A percentile compares a stretch with the other conserved stretches of the same genome.
Conservation (phyloP, 2,113 vertebrate species). For the Laterallus jamaicensis region DNA sequence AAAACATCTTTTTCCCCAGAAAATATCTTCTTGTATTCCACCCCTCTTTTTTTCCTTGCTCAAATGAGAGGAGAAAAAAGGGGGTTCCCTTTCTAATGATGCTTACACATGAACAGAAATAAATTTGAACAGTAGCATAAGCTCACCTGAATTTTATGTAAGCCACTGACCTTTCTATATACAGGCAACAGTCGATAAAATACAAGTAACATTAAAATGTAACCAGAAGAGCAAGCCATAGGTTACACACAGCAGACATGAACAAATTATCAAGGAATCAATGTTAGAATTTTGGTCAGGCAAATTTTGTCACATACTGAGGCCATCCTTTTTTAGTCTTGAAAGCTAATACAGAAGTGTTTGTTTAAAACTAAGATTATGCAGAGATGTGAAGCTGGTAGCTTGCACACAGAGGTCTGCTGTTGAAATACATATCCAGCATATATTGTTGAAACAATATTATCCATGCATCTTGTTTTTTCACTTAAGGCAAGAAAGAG, state of each 20-base stretch:
- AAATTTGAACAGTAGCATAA: neutral
- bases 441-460: neutral
- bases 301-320: neutral
- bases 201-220: neutral
- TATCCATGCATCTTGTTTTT: neutral
- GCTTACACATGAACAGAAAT: neutral
- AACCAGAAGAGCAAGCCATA: neutral
- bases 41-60: neutral
- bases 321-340: neutral
- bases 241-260: neutral
- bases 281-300: neutral
- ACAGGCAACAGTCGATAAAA: neutral
- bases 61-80: neutral
- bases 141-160: neutral
- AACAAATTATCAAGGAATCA: neutral
- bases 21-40: neutral
- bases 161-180: neutral
- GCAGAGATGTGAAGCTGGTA: neutral
- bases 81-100: neutral
- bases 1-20: neutral
- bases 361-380: neutral
- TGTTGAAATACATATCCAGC: neutral
- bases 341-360: neutral
- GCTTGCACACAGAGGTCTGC: neutral
- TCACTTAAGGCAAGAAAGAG: neutral